Evolutionary conservation across 1,140 invertebrate genomes (phyloP).

Genomic region (Theocolax elegans): DNA sequence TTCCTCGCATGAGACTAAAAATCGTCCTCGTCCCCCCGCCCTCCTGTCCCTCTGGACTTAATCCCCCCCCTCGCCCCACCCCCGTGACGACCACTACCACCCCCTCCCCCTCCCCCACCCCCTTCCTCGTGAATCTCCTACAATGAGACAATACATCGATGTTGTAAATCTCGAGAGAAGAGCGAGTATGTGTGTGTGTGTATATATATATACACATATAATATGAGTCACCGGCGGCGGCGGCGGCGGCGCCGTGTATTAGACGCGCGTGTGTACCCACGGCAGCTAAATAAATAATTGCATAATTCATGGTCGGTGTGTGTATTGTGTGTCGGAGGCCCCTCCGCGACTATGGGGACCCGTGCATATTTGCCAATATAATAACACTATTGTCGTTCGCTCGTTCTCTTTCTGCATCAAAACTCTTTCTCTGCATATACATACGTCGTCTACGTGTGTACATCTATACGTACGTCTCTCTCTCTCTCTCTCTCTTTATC

Average conservation of each 20-base stretch:
- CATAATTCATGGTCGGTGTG: neutral
- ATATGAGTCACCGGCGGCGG: neutral
- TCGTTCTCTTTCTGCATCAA: constrained; percentile 12
- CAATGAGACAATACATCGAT: too few relatives aligned
- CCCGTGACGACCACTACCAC: too few relatives aligned
- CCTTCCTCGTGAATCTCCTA: too few relatives aligned
- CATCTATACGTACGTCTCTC: too few relatives aligned
- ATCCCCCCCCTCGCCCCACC: too few relatives aligned
- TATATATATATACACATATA: neutral
- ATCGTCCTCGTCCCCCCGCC: too few relatives aligned
- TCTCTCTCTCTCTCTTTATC: too few relatives aligned
- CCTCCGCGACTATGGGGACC: neutral
- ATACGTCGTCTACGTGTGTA: too few relatives aligned
- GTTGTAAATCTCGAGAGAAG: neutral
- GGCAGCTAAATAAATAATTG: constrained; percentile 31
- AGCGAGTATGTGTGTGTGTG: neutral
- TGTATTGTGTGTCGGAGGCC: neutral
- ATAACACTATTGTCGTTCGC: constrained; percentile 7
- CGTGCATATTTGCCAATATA: neutral
- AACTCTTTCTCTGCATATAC: constrained; percentile 12
- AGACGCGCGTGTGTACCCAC: too few relatives aligned
- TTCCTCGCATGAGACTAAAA: too few relatives aligned
- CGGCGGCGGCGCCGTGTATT: too few relatives aligned
- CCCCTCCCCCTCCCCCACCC: neutral
- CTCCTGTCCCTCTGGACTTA: too few relatives aligned